phyloP scores from a whole-genome alignment of 2,888 invertebrate species.

The Trichacis sp. region DNA sequence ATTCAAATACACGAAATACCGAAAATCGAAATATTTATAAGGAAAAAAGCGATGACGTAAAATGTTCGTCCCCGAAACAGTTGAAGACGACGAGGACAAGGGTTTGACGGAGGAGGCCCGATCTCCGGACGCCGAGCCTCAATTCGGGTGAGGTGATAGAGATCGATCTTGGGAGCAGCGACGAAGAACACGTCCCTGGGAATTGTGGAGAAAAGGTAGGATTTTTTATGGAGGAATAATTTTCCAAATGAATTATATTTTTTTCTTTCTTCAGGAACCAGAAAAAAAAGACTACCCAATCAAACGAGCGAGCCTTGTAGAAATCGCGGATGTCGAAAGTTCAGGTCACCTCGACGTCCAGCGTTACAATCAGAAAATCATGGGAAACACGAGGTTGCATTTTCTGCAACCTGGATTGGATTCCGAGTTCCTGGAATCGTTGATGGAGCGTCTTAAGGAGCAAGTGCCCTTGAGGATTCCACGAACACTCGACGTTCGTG shows the following conservation, averaged over 20 bases:
- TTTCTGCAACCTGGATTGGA: background rate
- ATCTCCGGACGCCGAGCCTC: constrained; percentile 18
- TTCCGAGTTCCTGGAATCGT: background rate
- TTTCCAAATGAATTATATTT: too few relatives aligned
- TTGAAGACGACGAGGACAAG: too few relatives aligned
- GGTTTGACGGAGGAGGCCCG: constrained; percentile 12
- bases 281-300: background rate
- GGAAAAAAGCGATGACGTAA: too few relatives aligned
- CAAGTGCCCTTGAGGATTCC: background rate
- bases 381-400: background rate
- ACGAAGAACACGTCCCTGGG: too few relatives aligned
- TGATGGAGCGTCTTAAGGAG: background rate
- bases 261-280: too few relatives aligned
- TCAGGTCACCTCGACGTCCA: constrained; percentile 11
- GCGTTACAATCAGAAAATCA: background rate
- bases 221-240: too few relatives aligned
- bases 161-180: constrained; percentile 7
- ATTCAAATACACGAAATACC: too few relatives aligned
- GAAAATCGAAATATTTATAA: too few relatives aligned
- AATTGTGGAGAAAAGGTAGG: background rate
- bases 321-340: constrained; percentile 29
- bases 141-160: constrained; percentile 11
- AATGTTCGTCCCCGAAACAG: too few relatives aligned
- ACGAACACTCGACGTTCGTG: background rate
- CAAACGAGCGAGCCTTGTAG: constrained; percentile 16